These are phyloP conservation scores for Syngnathoides biaculeatus DNA, from an alignment of 2,113 vertebrate species.

Conservation along the genomic window DNA sequence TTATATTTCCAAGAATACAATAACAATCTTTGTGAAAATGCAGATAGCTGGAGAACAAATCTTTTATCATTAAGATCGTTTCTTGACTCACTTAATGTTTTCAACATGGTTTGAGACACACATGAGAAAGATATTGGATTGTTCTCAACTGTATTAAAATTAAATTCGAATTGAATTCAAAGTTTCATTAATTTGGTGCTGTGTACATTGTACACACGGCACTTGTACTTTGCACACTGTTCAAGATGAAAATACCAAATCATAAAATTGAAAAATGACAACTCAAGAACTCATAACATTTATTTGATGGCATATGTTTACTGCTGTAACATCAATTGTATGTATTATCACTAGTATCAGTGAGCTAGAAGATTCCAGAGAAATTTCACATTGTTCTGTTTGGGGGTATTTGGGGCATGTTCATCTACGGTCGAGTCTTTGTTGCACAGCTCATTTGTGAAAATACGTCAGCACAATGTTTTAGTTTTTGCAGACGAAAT, in stretches of 20 bases:
- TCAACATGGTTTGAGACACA: not conserved
- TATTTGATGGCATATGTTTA: not conserved
- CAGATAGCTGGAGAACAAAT: constrained; percentile 4
- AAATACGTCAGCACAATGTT: too few species aligned
- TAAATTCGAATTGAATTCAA: not conserved
- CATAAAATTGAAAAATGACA: too few species aligned
- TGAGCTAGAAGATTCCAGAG: too few species aligned
- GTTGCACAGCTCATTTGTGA: too few species aligned
- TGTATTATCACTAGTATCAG: too few species aligned
- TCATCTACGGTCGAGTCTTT: too few species aligned
- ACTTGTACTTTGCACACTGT: too few species aligned
- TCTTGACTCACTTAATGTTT: constrained; percentile 1
- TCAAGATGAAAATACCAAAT: too few species aligned
- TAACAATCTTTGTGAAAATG: constrained; percentile 12
- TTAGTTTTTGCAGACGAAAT: too few species aligned
- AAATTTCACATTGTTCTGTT: not conserved
- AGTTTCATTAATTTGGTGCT: not conserved
- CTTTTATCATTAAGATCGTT: not conserved
- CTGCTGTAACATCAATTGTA: not conserved
- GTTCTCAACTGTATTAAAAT: not conserved
- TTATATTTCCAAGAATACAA: not conserved
- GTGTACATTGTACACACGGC: too few species aligned
- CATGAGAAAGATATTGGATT: not conserved
- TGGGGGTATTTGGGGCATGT: too few species aligned
- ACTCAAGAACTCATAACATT: not conserved